A percentile compares a stretch with the other conserved stretches of the same genome.
Conservation (phyloP, 2,113 vertebrate species). For the Xiphophorus hellerii region DNA sequence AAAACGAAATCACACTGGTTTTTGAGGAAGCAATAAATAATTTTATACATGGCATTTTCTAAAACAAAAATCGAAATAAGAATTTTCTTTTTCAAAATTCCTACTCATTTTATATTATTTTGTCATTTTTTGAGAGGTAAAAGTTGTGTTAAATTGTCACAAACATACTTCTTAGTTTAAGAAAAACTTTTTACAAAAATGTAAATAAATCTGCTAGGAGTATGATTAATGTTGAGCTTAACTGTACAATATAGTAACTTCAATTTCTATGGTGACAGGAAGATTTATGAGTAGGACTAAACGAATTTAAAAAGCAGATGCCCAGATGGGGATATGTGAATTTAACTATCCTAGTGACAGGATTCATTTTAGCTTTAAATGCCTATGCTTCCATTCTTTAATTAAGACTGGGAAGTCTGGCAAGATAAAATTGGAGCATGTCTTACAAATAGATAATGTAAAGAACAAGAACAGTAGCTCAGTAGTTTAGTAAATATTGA, state of each 20-base stretch:
- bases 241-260: too few relatives aligned
- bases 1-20: too few relatives aligned
- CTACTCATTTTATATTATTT: neutral
- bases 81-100: too few relatives aligned
- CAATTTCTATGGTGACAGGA: too few relatives aligned
- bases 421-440: too few relatives aligned
- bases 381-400: too few relatives aligned
- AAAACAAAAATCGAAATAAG: too few relatives aligned
- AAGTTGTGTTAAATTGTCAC: neutral
- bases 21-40: too few relatives aligned
- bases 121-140: neutral
- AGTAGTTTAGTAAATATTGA: neutral
- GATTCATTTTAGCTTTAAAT: neutral
- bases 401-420: too few relatives aligned
- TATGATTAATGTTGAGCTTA: too few relatives aligned
- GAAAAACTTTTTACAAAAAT: neutral
- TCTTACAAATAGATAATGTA: neutral
- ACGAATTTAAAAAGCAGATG: neutral
- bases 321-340: neutral
- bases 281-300: neutral
- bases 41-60: too few relatives aligned
- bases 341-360: neutral
- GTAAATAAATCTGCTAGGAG: too few relatives aligned
- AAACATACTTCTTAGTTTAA: neutral
- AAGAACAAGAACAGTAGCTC: neutral